Evolutionary conservation across 2,113 vertebrate species (phyloP).

Genomic region (Hemicordylus capensis): DNA sequence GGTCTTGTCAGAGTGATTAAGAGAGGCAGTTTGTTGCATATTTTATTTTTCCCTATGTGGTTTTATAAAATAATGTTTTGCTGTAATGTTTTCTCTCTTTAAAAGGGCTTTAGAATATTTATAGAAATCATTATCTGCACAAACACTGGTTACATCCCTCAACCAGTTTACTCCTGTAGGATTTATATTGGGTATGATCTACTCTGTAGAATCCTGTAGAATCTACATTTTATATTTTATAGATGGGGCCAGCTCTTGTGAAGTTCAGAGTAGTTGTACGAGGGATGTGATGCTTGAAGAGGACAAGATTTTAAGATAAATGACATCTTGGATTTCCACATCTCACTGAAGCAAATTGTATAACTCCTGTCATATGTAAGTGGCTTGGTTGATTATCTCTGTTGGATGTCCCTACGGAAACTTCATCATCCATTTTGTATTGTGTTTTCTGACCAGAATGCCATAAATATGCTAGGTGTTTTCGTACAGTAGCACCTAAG

Average conservation of each 20-base stretch:
- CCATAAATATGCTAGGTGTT: not conserved
- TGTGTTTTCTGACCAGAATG: not conserved
- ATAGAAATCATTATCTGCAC: not conserved
- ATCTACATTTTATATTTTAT: not conserved
- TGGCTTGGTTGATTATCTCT: not conserved
- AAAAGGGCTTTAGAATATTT: not conserved
- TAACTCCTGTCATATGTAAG: not conserved
- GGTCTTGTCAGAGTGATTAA: not conserved
- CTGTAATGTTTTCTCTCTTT: not conserved
- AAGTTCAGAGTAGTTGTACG: not conserved
- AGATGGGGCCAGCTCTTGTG: not conserved
- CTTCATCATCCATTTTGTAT: no score
- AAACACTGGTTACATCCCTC: not conserved
- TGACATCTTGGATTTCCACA: not conserved
- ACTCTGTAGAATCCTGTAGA: not conserved
- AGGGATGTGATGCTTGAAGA: not conserved
- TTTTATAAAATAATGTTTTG: not conserved
- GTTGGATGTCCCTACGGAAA: not conserved
- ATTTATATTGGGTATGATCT: no score
- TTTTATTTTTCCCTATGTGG: not conserved
- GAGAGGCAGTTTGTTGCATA: no score
- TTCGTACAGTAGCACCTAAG: not conserved
- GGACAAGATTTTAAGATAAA: not conserved
- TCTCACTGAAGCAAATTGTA: not conserved
- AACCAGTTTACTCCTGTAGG: not conserved